Conservation (phyloP, 2,888 invertebrate genomes). For the Polydrusus cervinus region DNA sequence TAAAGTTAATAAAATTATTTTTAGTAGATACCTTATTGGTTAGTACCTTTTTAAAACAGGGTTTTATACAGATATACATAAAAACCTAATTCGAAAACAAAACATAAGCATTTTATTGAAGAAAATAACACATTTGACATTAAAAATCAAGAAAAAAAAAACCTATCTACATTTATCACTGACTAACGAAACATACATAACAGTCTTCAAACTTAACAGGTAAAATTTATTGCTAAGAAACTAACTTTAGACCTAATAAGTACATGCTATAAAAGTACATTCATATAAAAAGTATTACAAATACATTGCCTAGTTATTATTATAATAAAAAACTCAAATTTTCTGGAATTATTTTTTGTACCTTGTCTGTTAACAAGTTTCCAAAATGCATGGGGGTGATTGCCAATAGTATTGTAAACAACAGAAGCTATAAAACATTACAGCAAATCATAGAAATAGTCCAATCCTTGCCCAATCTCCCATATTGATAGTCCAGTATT, state of each 20-base stretch:
- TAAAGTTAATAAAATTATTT: too few species aligned
- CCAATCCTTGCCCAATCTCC: slow-evolving; percentile 97
- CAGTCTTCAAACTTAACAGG: slow-evolving; percentile 1
- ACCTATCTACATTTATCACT: neutral
- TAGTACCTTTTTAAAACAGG: too few species aligned
- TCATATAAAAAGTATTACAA: neutral
- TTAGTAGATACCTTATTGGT: too few species aligned
- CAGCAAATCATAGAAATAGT: slow-evolving; percentile 94
- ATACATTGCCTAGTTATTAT: neutral
- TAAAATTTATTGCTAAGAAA: neutral
- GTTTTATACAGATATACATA: too few species aligned
- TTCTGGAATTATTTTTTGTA: too few species aligned
- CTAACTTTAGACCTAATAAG: neutral
- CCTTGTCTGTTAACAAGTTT: too few species aligned
- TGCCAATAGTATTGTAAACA: too few species aligned
- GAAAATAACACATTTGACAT: neutral
- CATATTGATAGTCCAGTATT: slow-evolving; percentile 93
- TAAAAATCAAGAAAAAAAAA: neutral
- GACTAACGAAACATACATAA: neutral
- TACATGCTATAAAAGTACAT: neutral
- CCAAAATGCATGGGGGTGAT: too few species aligned
- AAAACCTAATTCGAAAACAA: neutral
- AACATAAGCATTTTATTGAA: neutral
- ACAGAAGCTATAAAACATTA: slow-evolving; percentile 68
- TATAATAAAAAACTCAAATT: neutral